These are phyloP conservation scores for Egretta garzetta DNA, from an alignment of 2,113 vertebrate species.

Conservation along the genomic window DNA sequence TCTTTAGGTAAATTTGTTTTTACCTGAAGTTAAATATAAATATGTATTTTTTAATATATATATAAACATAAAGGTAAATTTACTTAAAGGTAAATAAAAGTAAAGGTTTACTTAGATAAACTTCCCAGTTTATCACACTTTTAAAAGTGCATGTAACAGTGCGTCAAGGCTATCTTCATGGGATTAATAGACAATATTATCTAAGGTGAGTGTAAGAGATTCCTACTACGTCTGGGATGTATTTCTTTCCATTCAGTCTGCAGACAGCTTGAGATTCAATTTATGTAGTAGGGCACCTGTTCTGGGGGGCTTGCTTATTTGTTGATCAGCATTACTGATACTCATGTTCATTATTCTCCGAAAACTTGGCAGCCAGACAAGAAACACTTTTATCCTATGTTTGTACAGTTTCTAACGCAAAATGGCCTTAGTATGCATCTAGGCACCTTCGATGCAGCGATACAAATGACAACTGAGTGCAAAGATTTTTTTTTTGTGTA, in stretches of 20 bases:
- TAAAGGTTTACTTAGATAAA: background rate
- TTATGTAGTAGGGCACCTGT: background rate
- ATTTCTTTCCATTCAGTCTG: background rate
- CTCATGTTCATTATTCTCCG: background rate
- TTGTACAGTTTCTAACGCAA: background rate
- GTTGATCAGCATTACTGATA: background rate
- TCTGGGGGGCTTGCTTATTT: background rate
- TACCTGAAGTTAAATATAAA: too few species aligned
- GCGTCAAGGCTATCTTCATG: background rate
- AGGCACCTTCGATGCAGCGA: fast-evolving
- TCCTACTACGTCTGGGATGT: background rate
- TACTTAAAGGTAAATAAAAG: too few species aligned
- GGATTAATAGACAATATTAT: background rate
- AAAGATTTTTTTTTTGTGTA: background rate
- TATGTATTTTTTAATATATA: too few species aligned
- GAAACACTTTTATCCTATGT: background rate
- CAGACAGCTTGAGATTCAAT: background rate
- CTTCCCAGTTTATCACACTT: background rate
- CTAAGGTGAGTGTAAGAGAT: background rate
- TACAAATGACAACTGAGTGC: background rate
- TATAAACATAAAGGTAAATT: too few species aligned
- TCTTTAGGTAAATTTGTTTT: background rate
- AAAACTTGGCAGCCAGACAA: background rate
- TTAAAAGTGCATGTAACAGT: background rate
- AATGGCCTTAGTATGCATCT: background rate